Base-by-base conservation (phyloP, 1,140 invertebrate genomes). In the Drosophila takahashii region DNA sequence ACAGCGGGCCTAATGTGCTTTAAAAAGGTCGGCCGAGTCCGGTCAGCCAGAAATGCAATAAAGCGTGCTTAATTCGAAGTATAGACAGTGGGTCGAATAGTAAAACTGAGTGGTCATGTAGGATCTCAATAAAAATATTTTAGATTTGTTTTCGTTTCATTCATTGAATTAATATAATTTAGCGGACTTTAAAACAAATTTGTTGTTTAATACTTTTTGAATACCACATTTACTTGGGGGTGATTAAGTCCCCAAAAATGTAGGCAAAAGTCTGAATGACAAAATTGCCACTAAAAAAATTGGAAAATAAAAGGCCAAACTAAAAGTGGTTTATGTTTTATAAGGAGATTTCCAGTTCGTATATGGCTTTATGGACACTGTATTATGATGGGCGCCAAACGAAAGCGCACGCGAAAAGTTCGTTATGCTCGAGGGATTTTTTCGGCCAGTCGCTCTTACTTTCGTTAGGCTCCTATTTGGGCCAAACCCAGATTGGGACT, bases 1-100 rank as follows among this genome's bases (percentile, higher is more conserved):
- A 78, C 11, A 62, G 51, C 60, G 45, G 22, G 41, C 45, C 58
- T 64, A 87, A 87, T 87, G 57, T 45, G 53, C 60, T 67, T 45
- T 26, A 65, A 81, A 77, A 73, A 53, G 39, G 67, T 62, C 13
- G 39, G 26, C 8, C 4, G 1, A 26, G 26, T 15, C 53, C 26
- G 59, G 59, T 62, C 51, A 29, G 26, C n/a, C 60, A 57, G 15
- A 78, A 56, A 53, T 62, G 60, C 70, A 79, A 36, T 69, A 69
- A 52, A 13, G 32, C 48, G 77, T 70, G 42, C 27, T 26, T 54
- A 74, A 79, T 66, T 27, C 6, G 27, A 47, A 32, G 15, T 9
- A 9, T 27, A 8, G 4, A 58, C 70, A 18, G 60, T 75, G 71
- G 69, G 36, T 6, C 13, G 4, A 9, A 51, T 13, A 22, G 4